These are phyloP conservation scores for Lepidurus arcticus DNA, from an alignment of 1,140 invertebrate species.

Conservation along the genomic window DNA sequence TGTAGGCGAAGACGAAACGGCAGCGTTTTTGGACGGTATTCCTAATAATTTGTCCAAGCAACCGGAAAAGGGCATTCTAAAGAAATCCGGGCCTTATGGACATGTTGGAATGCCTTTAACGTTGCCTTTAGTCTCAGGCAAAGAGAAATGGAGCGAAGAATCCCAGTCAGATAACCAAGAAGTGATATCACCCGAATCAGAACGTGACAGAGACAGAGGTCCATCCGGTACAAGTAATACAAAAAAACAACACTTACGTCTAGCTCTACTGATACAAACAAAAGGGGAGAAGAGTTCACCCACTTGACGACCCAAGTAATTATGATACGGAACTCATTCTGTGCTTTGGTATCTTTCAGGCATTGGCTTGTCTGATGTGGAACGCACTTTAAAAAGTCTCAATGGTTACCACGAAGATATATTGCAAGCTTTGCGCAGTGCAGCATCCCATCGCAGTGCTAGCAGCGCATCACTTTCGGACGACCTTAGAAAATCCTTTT, in stretches of 20 bases:
- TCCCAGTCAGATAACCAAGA: conserved; percentile 65
- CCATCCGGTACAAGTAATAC: conserved; percentile 23
- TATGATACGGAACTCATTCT: not conserved
- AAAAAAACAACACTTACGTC: not conserved
- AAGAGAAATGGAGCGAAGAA: conserved; percentile 60
- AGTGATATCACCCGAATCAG: conserved; percentile 41
- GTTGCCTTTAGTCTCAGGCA: conserved; percentile 35
- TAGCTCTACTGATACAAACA: not conserved
- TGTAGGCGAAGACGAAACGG: conserved; percentile 66
- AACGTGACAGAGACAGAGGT: conserved; percentile 23
- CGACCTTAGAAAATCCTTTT: conserved; percentile 56
- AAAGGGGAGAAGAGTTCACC: conserved; percentile 1
- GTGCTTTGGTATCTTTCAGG: conserved; percentile 47
- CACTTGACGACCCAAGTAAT: not conserved
- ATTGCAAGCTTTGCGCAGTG: conserved; percentile 74
- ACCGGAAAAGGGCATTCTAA: conserved; percentile 79
- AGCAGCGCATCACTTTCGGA: conserved; percentile 56
- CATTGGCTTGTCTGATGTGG: conserved; percentile 59
- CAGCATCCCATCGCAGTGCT: conserved; percentile 49
- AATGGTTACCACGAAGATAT: conserved; percentile 91
- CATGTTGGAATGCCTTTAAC: conserved; percentile 24
- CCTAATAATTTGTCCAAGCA: conserved; percentile 68
- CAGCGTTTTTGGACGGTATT: conserved; percentile 65
- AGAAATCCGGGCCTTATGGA: conserved; percentile 64
- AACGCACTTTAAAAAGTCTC: conserved; percentile 72